phyloP scores from a whole-genome alignment of 92 coral and sea anemone species.

The Desmophyllum pertusum region DNA sequence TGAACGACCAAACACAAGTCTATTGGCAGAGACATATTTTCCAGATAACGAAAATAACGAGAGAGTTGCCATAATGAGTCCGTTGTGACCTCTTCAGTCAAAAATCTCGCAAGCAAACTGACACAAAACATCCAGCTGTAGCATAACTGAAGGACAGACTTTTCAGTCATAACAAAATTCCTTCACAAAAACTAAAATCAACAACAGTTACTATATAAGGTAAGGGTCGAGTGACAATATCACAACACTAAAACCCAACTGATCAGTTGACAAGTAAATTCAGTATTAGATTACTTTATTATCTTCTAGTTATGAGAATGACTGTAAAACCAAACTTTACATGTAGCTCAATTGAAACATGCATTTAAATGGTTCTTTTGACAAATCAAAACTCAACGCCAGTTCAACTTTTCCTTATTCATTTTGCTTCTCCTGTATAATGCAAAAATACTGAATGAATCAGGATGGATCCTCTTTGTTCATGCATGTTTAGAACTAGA shows the following conservation, averaged over 20 bases:
- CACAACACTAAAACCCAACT: background rate
- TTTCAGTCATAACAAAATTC: too few species aligned
- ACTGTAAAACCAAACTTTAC: background rate
- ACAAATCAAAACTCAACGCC: background rate
- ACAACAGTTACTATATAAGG: too few species aligned
- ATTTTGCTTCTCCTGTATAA: background rate
- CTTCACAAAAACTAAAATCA: too few species aligned
- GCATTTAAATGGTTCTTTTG: background rate
- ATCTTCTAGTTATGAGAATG: background rate
- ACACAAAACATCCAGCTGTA: too few species aligned
- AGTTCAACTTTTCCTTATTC: background rate
- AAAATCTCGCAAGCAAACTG: too few species aligned
- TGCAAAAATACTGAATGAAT: background rate
- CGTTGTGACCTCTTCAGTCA: too few species aligned
- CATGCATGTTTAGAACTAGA: background rate
- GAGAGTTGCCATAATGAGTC: too few species aligned
- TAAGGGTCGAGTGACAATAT: too few species aligned
- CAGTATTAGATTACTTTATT: background rate
- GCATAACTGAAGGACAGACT: too few species aligned
- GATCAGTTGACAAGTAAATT: background rate
- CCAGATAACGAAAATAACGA: too few species aligned
- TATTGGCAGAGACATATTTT: too few species aligned
- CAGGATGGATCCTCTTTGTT: constrained; percentile 8
- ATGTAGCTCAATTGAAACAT: background rate
- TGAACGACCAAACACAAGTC: too few species aligned